Percentiles rank a stretch among this genome's conserved stretches.
These are phyloP conservation scores for Cataglyphis livida DNA, from an alignment of 2,888 invertebrate genomes.

Conservation along the genomic window DNA sequence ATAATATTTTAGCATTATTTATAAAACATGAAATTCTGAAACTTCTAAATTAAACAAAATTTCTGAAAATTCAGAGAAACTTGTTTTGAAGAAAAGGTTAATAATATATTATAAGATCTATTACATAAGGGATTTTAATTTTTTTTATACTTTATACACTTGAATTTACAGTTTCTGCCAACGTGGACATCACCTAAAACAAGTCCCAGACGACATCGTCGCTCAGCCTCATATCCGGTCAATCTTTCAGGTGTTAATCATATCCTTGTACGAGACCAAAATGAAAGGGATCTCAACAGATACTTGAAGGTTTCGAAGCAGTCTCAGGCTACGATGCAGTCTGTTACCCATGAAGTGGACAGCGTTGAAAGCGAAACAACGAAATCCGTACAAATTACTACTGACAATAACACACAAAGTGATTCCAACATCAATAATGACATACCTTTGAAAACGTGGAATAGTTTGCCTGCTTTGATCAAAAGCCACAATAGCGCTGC, in stretches of 20 bases:
- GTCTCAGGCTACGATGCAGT: not conserved
- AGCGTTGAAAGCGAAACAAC: not conserved
- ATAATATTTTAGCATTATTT: not conserved
- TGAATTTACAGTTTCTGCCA: constrained; percentile 79
- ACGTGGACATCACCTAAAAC: constrained; percentile 79
- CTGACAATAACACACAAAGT: not conserved
- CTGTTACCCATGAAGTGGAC: not conserved
- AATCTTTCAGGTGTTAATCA: constrained; percentile 74
- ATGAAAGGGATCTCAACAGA: constrained; percentile 39
- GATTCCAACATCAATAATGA: constrained; percentile 54
- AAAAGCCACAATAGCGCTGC: constrained; percentile 58
- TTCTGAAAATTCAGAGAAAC: not conserved
- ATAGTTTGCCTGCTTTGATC: constrained; percentile 77
- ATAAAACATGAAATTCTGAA: not conserved
- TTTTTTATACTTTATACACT: constrained; percentile 63
- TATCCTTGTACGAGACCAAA: constrained; percentile 52
- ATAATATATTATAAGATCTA: not conserved
- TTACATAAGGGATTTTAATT: not conserved
- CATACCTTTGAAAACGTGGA: constrained; percentile 78
- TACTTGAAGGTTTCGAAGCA: constrained; percentile 2
- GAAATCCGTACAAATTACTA: constrained; percentile 13
- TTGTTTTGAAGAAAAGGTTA: not conserved
- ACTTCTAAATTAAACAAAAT: not conserved
- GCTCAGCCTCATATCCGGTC: constrained; percentile 84
- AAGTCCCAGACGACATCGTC: constrained; percentile 81